Conservation (phyloP, 2,113 vertebrate genomes). For the Ranitomeya imitator region DNA sequence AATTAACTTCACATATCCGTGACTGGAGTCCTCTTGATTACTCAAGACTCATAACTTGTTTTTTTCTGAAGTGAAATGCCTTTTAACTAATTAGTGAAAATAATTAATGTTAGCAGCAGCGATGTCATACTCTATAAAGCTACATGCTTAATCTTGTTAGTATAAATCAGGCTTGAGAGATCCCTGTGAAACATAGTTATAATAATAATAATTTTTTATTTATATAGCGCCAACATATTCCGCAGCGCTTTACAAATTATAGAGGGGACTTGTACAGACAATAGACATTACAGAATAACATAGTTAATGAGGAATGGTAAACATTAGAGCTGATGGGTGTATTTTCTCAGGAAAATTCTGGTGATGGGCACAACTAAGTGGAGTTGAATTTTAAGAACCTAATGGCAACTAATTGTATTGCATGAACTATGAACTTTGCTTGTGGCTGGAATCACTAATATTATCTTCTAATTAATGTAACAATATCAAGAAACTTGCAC, state of each 20-base stretch:
- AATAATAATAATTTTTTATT: too few relatives aligned
- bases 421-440: neutral
- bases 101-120: slow-evolving; percentile 22
- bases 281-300: too few relatives aligned
- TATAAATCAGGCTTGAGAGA: slow-evolving; percentile 27
- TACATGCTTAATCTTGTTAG: slow-evolving; percentile 32
- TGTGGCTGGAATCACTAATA: neutral
- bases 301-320: slow-evolving; percentile 6
- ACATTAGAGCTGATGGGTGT: neutral
- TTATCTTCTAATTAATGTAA: neutral
- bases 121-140: slow-evolving; percentile 5
- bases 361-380: neutral
- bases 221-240: too few relatives aligned
- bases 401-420: neutral
- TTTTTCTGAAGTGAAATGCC: slow-evolving; percentile 3
- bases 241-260: too few relatives aligned
- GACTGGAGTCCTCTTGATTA: slow-evolving; percentile 4
- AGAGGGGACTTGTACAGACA: too few relatives aligned
- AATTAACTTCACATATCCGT: slow-evolving; percentile 23
- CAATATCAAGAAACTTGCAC: neutral
- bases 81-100: slow-evolving; percentile 42
- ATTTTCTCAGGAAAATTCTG: neutral
- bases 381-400: neutral
- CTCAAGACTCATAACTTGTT: slow-evolving; percentile 30
- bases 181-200: neutral